Conservation (phyloP, 1,140 invertebrate genomes). For the Uloborus diversus region DNA sequence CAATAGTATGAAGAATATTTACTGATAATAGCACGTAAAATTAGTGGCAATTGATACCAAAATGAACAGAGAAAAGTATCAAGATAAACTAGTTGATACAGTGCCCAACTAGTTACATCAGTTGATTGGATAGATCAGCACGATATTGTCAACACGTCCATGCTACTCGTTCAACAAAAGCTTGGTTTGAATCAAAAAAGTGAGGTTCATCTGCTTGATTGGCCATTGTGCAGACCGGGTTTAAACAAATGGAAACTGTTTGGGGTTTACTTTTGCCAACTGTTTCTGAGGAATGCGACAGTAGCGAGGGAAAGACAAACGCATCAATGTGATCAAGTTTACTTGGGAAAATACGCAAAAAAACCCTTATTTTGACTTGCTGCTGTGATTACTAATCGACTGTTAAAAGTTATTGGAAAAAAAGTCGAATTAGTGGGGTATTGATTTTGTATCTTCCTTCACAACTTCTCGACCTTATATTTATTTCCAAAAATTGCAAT, state of each 20-base stretch:
- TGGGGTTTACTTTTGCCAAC: not conserved
- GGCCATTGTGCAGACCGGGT: too few species aligned
- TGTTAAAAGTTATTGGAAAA: not conserved
- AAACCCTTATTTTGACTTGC: not conserved
- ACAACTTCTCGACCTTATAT: not conserved
- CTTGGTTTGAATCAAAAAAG: too few species aligned
- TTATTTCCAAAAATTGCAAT: not conserved
- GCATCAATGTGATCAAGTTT: constrained; percentile 2
- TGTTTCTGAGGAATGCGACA: not conserved
- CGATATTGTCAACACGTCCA: not conserved
- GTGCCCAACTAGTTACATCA: not conserved
- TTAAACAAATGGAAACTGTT: not conserved
- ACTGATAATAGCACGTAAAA: not conserved
- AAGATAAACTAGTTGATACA: not conserved
- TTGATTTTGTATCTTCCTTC: not conserved
- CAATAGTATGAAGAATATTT: too few species aligned
- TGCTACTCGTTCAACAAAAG: too few species aligned
- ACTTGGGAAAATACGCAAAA: not conserved
- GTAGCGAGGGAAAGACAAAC: not conserved
- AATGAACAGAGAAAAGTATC: not conserved
- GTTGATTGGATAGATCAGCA: not conserved
- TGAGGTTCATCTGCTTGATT: too few species aligned
- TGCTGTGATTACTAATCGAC: not conserved
- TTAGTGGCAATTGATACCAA: constrained; percentile 1
- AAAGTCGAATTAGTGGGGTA: not conserved